These are phyloP conservation scores for Strix occidentalis DNA, from an alignment of 2,797 vertebrate species.

Conservation along the genomic window DNA sequence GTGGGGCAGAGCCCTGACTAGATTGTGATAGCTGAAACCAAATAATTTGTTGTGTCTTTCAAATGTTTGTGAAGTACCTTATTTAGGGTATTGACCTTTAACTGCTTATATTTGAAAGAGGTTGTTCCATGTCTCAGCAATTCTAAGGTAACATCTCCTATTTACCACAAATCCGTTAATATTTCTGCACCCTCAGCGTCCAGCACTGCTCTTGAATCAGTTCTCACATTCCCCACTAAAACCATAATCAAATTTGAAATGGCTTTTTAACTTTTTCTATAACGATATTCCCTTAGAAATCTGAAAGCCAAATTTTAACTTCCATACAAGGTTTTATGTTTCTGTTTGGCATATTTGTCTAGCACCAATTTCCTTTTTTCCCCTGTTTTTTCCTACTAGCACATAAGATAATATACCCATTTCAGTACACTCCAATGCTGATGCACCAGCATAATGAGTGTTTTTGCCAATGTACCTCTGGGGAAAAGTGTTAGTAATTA, in stretches of 20 bases:
- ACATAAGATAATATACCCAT: background rate
- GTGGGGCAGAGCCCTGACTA: background rate
- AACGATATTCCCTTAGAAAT: background rate
- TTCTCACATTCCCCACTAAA: background rate
- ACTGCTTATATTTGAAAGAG: background rate
- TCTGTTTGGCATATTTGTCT: background rate
- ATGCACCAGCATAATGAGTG: background rate
- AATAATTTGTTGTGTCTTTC: background rate
- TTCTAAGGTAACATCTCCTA: background rate
- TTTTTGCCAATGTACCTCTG: background rate
- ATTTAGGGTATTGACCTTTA: rapidly evolving
- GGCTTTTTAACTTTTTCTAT: background rate
- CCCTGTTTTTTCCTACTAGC: background rate
- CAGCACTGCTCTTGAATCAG: background rate
- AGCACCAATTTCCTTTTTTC: background rate
- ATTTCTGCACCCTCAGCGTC: background rate
- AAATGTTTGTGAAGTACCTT: background rate
- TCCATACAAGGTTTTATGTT: background rate
- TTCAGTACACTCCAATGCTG: background rate
- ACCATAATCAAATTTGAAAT: background rate
- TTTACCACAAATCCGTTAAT: background rate
- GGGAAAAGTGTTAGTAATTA: conserved; percentile 14
- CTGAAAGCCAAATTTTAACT: background rate
- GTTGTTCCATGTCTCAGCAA: background rate
- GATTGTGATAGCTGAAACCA: background rate